Percentiles rank a stretch among this genome's conserved stretches.
These are phyloP conservation scores for Cyclophora punctaria DNA, from an alignment of 2,888 invertebrate genomes.

Conservation along the genomic window DNA sequence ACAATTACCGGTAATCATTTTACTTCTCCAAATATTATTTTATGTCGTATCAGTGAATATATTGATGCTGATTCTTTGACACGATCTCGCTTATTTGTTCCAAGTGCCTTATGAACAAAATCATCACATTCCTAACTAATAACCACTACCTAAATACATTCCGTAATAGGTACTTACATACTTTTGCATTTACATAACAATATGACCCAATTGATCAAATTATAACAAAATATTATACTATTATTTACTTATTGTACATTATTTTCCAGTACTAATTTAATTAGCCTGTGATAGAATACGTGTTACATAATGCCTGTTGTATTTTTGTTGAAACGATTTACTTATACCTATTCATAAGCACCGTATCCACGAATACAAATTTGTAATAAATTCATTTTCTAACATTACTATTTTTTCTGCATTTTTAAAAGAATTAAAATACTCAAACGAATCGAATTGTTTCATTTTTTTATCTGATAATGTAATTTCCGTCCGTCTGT, in stretches of 20 bases:
- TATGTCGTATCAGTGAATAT: neutral
- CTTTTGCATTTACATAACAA: constrained; percentile 4
- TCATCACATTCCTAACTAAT: constrained; percentile 53
- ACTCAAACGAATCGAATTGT: constrained; percentile 34
- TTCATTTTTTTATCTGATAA: constrained; percentile 9
- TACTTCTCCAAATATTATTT: constrained; percentile 5
- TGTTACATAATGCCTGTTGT: constrained; percentile 26
- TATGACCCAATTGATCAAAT: constrained; percentile 5
- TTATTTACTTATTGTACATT: constrained; percentile 8
- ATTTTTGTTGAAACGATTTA: constrained; percentile 20
- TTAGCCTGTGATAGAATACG: constrained; percentile 62
- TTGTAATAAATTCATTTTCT: constrained; percentile 72
- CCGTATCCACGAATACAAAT: constrained; percentile 55
- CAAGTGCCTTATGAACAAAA: constrained; percentile 72
- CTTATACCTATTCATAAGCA: constrained; percentile 16
- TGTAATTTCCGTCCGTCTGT: neutral
- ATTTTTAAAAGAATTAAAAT: constrained; percentile 67
- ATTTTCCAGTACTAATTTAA: constrained; percentile 53
- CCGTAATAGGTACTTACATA: constrained; percentile 26
- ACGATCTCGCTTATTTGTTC: constrained; percentile 63
- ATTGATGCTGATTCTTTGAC: constrained; percentile 20
- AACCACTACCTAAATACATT: constrained; percentile 30
- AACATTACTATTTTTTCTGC: constrained; percentile 67
- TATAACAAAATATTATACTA: constrained; percentile 5
- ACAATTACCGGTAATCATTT: too few relatives aligned